phyloP scores from a whole-genome alignment of 2,113 vertebrate genomes.

The Physeter macrocephalus region DNA sequence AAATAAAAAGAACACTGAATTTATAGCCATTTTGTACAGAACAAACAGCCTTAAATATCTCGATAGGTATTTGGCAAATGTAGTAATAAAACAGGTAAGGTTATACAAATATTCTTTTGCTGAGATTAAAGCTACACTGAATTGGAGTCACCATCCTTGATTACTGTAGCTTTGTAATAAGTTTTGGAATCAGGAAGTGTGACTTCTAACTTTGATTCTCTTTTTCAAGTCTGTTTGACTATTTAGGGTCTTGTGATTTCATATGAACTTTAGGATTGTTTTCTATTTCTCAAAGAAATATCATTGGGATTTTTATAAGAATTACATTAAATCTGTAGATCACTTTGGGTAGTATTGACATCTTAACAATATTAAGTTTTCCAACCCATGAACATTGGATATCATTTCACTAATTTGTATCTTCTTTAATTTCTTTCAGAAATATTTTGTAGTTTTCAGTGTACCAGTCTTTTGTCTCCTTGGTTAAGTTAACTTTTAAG shows the following conservation, averaged over 20 bases:
- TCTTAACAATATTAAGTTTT: neutral
- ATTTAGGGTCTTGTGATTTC: neutral
- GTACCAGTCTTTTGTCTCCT: neutral
- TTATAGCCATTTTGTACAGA: neutral
- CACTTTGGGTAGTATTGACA: neutral
- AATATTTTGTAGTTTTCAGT: neutral
- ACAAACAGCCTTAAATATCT: neutral
- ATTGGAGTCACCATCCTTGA: neutral
- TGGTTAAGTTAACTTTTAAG: neutral
- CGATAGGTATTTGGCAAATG: neutral
- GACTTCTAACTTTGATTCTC: neutral
- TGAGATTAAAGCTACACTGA: neutral
- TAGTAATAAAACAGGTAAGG: neutral
- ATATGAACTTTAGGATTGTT: neutral
- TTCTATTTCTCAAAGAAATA: neutral
- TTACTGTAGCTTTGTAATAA: neutral
- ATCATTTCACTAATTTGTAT: neutral
- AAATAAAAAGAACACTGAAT: neutral
- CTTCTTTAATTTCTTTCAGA: neutral
- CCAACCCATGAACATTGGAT: neutral
- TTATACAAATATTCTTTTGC: neutral
- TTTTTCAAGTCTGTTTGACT: neutral
- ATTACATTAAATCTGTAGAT: neutral
- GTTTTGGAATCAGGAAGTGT: neutral
- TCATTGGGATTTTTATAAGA: neutral